Base-by-base conservation (phyloP, 1,140 invertebrate species). In the Melitaea cinxia region DNA sequence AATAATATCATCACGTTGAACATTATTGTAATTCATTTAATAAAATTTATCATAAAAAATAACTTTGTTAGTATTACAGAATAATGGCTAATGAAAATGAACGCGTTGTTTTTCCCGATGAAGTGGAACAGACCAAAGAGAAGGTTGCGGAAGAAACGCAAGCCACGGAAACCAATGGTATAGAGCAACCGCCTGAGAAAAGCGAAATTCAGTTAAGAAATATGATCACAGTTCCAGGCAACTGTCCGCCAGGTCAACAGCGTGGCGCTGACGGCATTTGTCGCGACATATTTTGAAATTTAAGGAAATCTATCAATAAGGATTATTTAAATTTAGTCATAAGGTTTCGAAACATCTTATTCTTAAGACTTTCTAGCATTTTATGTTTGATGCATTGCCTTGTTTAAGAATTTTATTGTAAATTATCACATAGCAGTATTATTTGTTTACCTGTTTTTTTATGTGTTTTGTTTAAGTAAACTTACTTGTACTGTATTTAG, bases 251-350 rank as follows among this genome's bases (percentile, higher is more conserved):
- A 0, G 89, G 87, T 0, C 72, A 76, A 23, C 21, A 75, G 37
- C 78, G 75, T 68, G 86, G 78, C 1, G 62, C 77, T 0, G 74
- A 86, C 55, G 89, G 89, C 4, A 73, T 83, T 2, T 91, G 89
- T 55, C 73, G 87, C 3, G 77, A 86, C 59, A 75, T 85, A 4
- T 85, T 85, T 33, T 65, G 81, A 81, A 45, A 28, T 42, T 33
- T 47, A 17, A 39, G n/a, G 15, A 15, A 1, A 14, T 39, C 33
- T 39, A 33, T 10, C 1, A 4, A 33, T 33, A 33, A 33, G 30
- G 30, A 9, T 10, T 33, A 1, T 33, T 10, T 9, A 33, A 33
- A 10, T 33, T 1, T 33, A 33, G 9, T 33, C 1, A 6, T 33
- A 33, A 33, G 9, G 4, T 33, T 33, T 33, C 24, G 24, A 26